These are phyloP conservation scores for Parnassius orleans DNA, from an alignment of 2,888 invertebrate species.

Conservation along the genomic window DNA sequence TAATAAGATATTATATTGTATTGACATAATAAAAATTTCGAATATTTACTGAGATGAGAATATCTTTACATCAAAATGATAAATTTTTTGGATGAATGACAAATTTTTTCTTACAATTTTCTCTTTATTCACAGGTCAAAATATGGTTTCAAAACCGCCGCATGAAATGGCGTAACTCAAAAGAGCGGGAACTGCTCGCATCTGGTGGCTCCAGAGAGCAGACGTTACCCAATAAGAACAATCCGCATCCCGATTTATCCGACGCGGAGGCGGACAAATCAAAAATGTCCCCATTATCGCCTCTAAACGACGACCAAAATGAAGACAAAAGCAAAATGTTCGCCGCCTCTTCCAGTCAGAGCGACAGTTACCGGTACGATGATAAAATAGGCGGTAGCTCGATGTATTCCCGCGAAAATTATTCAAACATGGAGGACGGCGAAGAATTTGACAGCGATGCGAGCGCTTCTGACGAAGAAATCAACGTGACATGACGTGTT, in stretches of 20 bases:
- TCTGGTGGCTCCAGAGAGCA: conserved; percentile 96
- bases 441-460: conserved; percentile 78
- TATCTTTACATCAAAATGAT: too few relatives aligned
- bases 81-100: too few relatives aligned
- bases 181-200: conserved; percentile 96
- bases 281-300: conserved; percentile 82
- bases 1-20: too few relatives aligned
- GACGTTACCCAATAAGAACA: conserved; percentile 97
- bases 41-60: too few relatives aligned
- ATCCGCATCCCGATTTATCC: conserved; percentile 96
- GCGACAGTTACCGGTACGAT: conserved; percentile 57
- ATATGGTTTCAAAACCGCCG: conserved; percentile 97
- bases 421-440: conserved; percentile 63
- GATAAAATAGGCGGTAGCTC: conserved; percentile 60
- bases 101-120: neutral
- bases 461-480: conserved; percentile 90
- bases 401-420: conserved; percentile 55
- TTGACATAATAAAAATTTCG: too few relatives aligned
- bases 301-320: conserved; percentile 62
- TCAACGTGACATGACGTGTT: conserved; percentile 91
- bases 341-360: conserved; percentile 56
- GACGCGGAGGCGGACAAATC: conserved; percentile 92
- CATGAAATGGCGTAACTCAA: conserved; percentile 99
- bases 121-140: conserved; percentile 74
- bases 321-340: conserved; percentile 58